Base-by-base conservation (phyloP, 2,113 vertebrate species). In the Labeo catla region DNA sequence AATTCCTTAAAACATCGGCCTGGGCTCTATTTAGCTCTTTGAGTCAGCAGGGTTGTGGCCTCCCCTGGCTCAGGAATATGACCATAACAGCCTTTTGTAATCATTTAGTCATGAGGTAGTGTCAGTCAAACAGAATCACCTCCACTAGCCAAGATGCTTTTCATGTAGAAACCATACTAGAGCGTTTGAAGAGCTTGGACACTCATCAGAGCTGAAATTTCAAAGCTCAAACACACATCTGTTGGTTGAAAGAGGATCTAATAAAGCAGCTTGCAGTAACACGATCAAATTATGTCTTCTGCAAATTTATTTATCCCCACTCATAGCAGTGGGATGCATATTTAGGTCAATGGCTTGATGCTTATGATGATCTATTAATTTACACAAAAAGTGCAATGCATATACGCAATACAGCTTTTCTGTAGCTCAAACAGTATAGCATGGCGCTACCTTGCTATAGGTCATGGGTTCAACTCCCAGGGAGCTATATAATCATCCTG, bases 41-140 rank as follows among this genome's bases (percentile, higher is more conserved):
- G 92, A 93, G 87, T 92, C 89, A 90, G 89, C 90, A 86, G 91
- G 91, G 93, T 92, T 90, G 91, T 28, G 87, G 89, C 84, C 91
- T 93, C 89, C 43, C 34, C 77, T 92, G 92, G 93, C 93, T 93
- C 87, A 6, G 86, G 43, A 89, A 89, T 91, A 89, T 88, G 91
- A 91, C 87, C 89, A 90, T 91, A 91, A 92, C 92, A 93, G 92
- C 90, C 89, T 92, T 93, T 92, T 94, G 87, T 93, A 93, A 94
- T 94, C 90, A 93, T 94, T 93, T 92, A 91, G 90, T 93, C 92
- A 94, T 93, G 91, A 94, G 91, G 91, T 91, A 84, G 89, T 94
- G 91, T 91, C 89, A 94, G 92, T 95, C 93, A 94, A 93, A 93
- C 89, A 93, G 90, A 93, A 94, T 92, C 92, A 89, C 61, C 87